phyloP scores from a whole-genome alignment of 2,113 vertebrate genomes.

The Corvus cornix region DNA sequence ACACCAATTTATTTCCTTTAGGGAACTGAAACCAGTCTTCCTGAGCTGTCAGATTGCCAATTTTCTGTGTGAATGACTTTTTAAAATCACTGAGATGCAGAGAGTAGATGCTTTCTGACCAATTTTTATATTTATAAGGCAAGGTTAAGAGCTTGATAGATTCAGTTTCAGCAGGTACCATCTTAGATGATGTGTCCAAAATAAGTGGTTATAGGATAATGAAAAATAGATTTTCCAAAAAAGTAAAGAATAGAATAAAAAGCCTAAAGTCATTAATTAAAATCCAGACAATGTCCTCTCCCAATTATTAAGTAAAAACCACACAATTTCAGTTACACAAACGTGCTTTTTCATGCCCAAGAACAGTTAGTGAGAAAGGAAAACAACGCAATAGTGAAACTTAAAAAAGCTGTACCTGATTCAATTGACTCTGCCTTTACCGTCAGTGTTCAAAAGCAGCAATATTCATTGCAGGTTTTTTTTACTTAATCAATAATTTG shows the following conservation, averaged over 20 bases:
- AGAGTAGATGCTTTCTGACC: background rate
- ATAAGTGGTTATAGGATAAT: background rate
- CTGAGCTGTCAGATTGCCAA: conserved; percentile 9
- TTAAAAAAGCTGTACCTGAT: background rate
- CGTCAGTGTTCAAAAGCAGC: background rate
- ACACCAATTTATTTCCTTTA: conserved; percentile 11
- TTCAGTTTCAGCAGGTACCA: background rate
- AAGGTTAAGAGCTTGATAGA: background rate
- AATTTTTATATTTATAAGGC: conserved; percentile 20
- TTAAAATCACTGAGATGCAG: conserved; percentile 4
- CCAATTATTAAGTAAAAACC: background rate
- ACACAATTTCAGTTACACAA: background rate
- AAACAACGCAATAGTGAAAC: background rate
- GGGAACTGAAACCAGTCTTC: background rate
- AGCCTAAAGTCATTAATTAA: background rate
- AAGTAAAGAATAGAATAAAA: background rate
- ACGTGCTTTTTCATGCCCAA: background rate
- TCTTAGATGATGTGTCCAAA: background rate
- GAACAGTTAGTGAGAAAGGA: background rate
- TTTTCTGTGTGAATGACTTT: conserved; percentile 35
- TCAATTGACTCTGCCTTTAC: background rate
- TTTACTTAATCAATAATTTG: background rate
- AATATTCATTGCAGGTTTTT: background rate
- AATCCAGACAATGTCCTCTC: background rate
- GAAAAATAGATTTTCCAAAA: background rate